Percentiles rank a stretch among this genome's conserved stretches.
Conservation (phyloP, 2,797 vertebrate genomes). For the Psittacula echo region DNA sequence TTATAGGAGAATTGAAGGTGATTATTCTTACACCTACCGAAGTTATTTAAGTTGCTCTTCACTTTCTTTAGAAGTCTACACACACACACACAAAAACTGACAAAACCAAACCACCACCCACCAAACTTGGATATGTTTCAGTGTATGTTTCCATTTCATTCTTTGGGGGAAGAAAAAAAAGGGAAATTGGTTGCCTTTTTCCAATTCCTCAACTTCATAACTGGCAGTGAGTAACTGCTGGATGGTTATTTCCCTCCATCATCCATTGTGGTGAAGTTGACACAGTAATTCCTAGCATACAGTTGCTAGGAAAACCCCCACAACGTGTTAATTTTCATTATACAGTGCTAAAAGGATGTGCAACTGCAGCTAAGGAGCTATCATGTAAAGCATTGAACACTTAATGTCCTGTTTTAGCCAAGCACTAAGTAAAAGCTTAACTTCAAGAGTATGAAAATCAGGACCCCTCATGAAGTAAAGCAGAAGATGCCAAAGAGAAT, state of each 20-base stretch:
- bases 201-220: constrained; percentile 44
- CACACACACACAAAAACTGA: neutral
- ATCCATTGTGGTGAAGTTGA: neutral
- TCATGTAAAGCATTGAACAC: neutral
- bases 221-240: constrained; percentile 18
- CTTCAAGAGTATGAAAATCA: neutral
- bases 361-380: neutral
- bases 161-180: neutral
- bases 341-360: neutral
- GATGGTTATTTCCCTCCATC: constrained; percentile 10
- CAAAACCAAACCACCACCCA: neutral
- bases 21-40: neutral
- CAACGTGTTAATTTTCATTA: neutral
- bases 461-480: neutral
- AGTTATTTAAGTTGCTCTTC: neutral
- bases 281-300: constrained; percentile 45
- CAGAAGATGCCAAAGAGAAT: neutral
- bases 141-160: neutral
- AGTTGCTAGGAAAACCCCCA: neutral
- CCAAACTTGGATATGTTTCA: neutral
- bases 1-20: neutral
- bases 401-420: neutral
- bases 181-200: constrained; percentile 19
- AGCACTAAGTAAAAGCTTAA: neutral
- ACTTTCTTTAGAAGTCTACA: neutral